Base-by-base conservation (phyloP, 2,888 invertebrate genomes). In the Campoplex capitator region DNA sequence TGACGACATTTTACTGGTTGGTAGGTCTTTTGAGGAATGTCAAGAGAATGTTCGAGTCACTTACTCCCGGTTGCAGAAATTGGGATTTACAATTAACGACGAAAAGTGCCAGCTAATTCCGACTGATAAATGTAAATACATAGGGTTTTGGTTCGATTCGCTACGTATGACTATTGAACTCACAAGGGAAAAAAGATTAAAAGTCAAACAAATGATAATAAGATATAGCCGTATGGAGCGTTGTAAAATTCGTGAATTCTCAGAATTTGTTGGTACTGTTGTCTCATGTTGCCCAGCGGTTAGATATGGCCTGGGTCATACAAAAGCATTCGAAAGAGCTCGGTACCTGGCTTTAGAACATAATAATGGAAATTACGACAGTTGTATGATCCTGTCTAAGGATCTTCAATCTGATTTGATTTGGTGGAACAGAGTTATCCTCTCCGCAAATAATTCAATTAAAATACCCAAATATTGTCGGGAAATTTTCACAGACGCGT, bases 71-170 rank as follows among this genome's bases (percentile, higher is more conserved):
- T 48, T 71, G 13, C 51, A 35, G 32, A 23, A 71, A 28, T 35
- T 71, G 32, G 71, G 71, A 23, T 77, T 67, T 51, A 35, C 67
- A 28, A 77, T 77, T 48, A 77, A 67, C 51, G n/a, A 67, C 1
- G n/a, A 77, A 35, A 65, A 68, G 18, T 71, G 81, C 58, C 48
- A 65, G n/a, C n/a, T 65, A 1, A 71, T 51, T 11, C 81, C 77
- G 18, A 54, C 32, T 35, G 58, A 48, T 38, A 74, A 42, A 23
- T 71, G 76, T 38, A 71, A 71, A 77, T 85, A 58, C 28, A 51
- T 85, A 2, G 85, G 81, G 1, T 82, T 85, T 62, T 71, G 76
- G 42, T 81, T 85, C 45, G 65, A 85, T 65, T 85, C 56, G 23
- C 42, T n/a, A 67, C 51, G n/a, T 32, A 77, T 67, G 77, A 67